phyloP scores from a whole-genome alignment of 2,113 vertebrate genomes.

The Melanerpes formicivorus region DNA sequence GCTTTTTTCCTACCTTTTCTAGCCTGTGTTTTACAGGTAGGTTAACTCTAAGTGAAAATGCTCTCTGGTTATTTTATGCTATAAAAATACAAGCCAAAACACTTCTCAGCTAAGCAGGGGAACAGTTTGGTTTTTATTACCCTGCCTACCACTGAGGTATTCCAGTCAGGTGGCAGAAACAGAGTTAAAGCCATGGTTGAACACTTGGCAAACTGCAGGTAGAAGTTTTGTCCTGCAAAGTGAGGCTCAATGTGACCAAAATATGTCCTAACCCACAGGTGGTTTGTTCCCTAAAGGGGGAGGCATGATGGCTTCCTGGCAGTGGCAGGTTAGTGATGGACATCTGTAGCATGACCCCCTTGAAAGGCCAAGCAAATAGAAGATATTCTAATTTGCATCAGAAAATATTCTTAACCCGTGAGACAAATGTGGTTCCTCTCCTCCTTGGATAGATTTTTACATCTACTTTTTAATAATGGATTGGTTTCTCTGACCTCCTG shows the following conservation, averaged over 20 bases:
- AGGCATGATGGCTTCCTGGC: neutral
- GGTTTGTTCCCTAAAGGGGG: neutral
- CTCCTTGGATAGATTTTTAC: neutral
- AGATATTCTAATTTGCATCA: neutral
- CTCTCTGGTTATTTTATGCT: neutral
- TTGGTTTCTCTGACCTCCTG: neutral
- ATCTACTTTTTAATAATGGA: too few species aligned
- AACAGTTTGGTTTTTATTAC: neutral
- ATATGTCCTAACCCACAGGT: neutral
- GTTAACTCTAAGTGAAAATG: neutral
- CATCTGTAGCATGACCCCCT: neutral
- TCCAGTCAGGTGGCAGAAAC: neutral
- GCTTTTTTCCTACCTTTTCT: constrained; percentile 91
- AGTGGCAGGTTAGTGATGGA: neutral
- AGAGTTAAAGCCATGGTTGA: neutral
- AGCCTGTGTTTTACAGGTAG: constrained; percentile 89
- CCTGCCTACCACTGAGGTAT: neutral
- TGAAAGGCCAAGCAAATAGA: neutral
- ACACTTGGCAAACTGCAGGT: neutral
- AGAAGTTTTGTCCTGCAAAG: neutral
- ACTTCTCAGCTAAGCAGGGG: neutral
- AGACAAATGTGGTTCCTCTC: neutral
- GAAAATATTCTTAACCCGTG: neutral
- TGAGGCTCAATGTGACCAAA: neutral
- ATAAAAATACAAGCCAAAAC: neutral